These are phyloP conservation scores for Harpagoxenus sublaevis DNA, from an alignment of 2,888 invertebrate genomes.

Conservation along the genomic window DNA sequence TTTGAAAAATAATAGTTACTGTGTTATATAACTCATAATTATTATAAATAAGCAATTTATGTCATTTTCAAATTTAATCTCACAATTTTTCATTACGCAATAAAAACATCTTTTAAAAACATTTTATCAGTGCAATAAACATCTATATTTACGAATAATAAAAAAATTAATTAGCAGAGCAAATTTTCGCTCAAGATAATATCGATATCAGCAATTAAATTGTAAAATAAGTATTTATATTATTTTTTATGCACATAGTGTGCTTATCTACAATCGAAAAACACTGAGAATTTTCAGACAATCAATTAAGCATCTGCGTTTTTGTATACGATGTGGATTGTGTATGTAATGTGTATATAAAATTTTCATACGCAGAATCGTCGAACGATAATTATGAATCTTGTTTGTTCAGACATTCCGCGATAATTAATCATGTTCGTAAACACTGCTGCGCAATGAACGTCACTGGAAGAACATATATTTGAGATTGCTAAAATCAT, in stretches of 20 bases:
- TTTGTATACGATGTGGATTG: background rate
- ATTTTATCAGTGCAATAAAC: background rate
- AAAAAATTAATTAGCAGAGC: background rate
- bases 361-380: constrained; percentile 16
- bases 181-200: background rate
- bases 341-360: background rate
- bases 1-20: background rate
- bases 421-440: constrained; percentile 47
- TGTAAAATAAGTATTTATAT: constrained; percentile 7
- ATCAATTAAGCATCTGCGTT: background rate
- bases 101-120: constrained; percentile 1
- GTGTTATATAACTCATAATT: background rate
- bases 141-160: background rate
- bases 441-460: constrained; percentile 37
- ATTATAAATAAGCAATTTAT: background rate
- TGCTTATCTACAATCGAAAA: background rate
- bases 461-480: constrained; percentile 8
- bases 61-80: constrained; percentile 17
- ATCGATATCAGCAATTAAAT: background rate
- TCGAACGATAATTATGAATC: constrained; percentile 31
- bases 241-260: background rate
- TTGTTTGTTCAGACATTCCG: constrained; percentile 36
- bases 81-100: background rate
- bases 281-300: constrained; percentile 4
- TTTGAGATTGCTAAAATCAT: constrained; percentile 29